phyloP scores from a whole-genome alignment of 2,797 vertebrate genomes.

The Xiphophorus birchmanni region DNA sequence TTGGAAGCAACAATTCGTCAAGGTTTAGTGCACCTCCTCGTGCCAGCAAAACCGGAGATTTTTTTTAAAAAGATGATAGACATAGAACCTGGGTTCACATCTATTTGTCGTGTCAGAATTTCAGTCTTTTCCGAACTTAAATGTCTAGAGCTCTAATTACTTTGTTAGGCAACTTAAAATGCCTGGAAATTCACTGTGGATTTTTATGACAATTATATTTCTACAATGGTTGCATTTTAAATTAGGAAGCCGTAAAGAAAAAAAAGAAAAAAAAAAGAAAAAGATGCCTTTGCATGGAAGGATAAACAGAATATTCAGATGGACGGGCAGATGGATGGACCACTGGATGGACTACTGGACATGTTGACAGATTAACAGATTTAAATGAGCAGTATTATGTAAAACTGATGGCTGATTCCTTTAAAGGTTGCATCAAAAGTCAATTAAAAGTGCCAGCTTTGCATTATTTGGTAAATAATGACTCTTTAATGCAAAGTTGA shows the following conservation, averaged over 20 bases:
- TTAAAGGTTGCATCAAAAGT: too few relatives aligned
- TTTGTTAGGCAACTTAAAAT: not conserved
- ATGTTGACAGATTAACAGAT: not conserved
- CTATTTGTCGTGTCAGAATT: not conserved
- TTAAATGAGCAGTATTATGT: not conserved
- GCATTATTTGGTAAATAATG: too few relatives aligned
- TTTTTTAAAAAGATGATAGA: not conserved
- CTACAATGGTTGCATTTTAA: not conserved
- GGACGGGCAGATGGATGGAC: not conserved
- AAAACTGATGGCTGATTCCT: too few relatives aligned
- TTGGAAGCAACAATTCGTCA: slow-evolving; percentile 43
- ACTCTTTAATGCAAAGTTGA: too few relatives aligned
- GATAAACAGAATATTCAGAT: not conserved
- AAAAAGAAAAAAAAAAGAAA: not conserved
- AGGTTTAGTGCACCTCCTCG: slow-evolving; percentile 21
- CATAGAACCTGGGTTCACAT: not conserved
- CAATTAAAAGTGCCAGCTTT: too few relatives aligned
- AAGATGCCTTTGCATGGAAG: not conserved
- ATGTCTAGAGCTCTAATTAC: not conserved
- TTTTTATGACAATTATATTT: not conserved
- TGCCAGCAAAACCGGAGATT: slow-evolving; percentile 3
- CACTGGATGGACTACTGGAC: not conserved
- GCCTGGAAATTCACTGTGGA: not conserved
- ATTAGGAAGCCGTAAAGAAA: not conserved
- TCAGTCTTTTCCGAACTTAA: not conserved